phyloP scores from a whole-genome alignment of 2,888 invertebrate species.

The Ectemnius cavifrons region DNA sequence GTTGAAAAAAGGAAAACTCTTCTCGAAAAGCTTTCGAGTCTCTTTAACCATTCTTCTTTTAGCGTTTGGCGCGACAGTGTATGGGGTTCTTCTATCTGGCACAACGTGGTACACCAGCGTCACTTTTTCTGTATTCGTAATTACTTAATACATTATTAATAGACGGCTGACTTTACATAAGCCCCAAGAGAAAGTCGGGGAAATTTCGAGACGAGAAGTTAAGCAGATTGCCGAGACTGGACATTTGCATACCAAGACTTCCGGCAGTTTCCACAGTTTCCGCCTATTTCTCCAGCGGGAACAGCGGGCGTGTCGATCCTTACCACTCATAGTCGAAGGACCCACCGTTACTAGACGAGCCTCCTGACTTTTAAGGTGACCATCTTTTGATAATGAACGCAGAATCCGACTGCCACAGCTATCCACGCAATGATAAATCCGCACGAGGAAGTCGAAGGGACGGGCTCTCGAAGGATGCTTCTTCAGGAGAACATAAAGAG shows the following conservation, averaged over 20 bases:
- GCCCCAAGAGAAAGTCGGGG: slow-evolving; percentile 64
- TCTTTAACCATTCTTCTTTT: slow-evolving; percentile 23
- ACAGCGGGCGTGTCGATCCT: too few species aligned
- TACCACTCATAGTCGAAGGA: slow-evolving; percentile 22
- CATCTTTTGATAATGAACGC: slow-evolving; percentile 48
- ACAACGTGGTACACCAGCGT: slow-evolving; percentile 27
- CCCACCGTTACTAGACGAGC: slow-evolving; percentile 38
- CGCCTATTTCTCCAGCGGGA: slow-evolving; percentile 28
- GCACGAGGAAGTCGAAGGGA: background rate
- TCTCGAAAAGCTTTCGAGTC: background rate
- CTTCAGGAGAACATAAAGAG: background rate
- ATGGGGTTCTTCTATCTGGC: too few species aligned
- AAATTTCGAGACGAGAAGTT: slow-evolving; percentile 71
- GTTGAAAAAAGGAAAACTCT: background rate
- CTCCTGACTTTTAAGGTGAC: slow-evolving; percentile 40
- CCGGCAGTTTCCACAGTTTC: slow-evolving; percentile 36
- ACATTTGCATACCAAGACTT: slow-evolving; percentile 70
- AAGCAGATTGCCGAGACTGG: slow-evolving; percentile 71
- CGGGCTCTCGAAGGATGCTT: too few species aligned
- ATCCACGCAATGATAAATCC: background rate
- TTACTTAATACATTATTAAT: slow-evolving; percentile 77
- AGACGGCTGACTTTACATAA: slow-evolving; percentile 73
- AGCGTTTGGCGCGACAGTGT: slow-evolving; percentile 34
- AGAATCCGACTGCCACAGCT: slow-evolving; percentile 1
- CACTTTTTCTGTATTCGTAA: slow-evolving; percentile 69